Conservation (phyloP, 2,113 vertebrate species). For the Sander lucioperca region DNA sequence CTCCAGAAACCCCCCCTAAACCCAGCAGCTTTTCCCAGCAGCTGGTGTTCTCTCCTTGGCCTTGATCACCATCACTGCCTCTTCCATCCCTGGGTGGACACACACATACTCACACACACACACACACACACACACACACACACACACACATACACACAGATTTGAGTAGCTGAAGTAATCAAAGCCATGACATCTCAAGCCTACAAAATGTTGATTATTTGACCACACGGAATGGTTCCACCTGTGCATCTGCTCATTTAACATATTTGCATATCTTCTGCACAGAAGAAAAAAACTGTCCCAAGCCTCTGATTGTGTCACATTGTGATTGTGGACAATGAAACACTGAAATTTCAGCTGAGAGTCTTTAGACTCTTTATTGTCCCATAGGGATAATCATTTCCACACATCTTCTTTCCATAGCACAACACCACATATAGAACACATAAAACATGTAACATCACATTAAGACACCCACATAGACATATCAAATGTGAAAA, state of each 20-base stretch:
- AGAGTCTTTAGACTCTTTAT: no score
- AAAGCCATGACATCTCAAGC: constrained; percentile 11
- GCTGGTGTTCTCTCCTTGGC: constrained; percentile 76
- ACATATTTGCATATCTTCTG: neutral
- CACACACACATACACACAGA: constrained; percentile 16
- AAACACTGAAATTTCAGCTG: neutral
- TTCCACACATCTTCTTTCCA: no score
- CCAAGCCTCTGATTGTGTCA: neutral
- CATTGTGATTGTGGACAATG: neutral
- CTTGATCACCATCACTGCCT: constrained; percentile 60
- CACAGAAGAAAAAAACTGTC: neutral
- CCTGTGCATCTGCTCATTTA: constrained; percentile 12
- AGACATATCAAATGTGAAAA: no score
- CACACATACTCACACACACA: neutral
- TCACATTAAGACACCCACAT: no score
- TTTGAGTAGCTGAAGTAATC: neutral
- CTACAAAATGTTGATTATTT: constrained; percentile 11
- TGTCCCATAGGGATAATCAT: no score
- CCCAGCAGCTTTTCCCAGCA: constrained; percentile 75
- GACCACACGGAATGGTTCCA: constrained; percentile 8
- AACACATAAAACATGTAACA: no score
- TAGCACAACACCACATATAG: no score
- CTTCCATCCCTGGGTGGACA: constrained; percentile 39
- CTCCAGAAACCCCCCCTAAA: constrained; percentile 75
- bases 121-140: constrained; percentile 12